Base-by-base conservation (phyloP, 1,140 invertebrate species). In the Drosophila kohkoa region DNA sequence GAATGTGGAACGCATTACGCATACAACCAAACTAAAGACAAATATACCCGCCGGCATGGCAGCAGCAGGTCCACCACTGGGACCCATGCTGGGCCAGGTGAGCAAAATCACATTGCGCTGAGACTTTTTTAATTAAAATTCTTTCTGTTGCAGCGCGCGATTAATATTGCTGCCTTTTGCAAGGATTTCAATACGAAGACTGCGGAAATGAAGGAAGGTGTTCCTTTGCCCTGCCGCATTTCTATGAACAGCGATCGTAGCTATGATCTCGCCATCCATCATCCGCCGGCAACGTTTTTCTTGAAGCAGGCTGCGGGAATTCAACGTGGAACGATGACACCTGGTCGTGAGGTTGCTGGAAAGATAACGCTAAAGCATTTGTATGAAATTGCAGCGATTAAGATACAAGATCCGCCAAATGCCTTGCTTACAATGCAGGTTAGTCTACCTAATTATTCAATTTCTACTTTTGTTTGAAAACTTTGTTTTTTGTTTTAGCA, bases 141-240 rank as follows among this genome's bases (percentile, higher is more conserved):
- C 32, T 3, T 0, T 5, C n/a, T 6, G 0, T 92, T 94, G 93
- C 91, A 99, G 97, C 95, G 98, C 90, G 97, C 98, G 48, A 96
- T 99, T 32, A 99, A 99, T 91, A 99, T 99, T 82, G 96, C 96
- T 52, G 95, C 96, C 54, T 99, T 99, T 93, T 98, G 98, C 90
- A 99, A 99, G 94, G 99, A 99, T 79, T 99, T 99, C 82, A 99
- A 99, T 93, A 96, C 97, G 85, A 96, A 94, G 91, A 99, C 99
- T 1, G 96, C 96, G 65, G 94, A 99, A 81, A 96, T 98, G 20
- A 99, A 98, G 92, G 95, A 96, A 92, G 99, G 99, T 15, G 96
- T 99, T 72, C 98, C 98, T 7, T 81, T 99, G 54, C 98, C 98
- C 1, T 96, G 95, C 66, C 94, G 95, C 81, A 95, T 99, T 7